These are phyloP conservation scores for Ochropleura leucogaster DNA, from an alignment of 2,888 invertebrate species.

Conservation along the genomic window DNA sequence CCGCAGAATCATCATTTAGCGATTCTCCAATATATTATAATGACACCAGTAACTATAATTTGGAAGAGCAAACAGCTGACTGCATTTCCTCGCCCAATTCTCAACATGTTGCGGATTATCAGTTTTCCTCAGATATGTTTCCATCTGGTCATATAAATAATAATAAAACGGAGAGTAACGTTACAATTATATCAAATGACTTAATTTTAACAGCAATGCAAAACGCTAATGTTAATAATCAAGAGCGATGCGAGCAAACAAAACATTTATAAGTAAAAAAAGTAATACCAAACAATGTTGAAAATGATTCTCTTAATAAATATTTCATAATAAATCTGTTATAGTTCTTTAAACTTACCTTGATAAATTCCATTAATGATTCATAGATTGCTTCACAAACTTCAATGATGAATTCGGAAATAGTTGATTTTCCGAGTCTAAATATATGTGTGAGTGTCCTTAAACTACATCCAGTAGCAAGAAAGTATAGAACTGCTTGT, in stretches of 20 bases:
- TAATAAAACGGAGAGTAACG: neutral
- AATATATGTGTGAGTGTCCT: neutral
- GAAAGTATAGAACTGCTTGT: neutral
- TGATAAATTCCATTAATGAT: neutral
- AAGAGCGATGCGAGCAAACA: neutral
- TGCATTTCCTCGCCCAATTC: too few species aligned
- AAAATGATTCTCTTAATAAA: neutral
- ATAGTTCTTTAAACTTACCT: neutral
- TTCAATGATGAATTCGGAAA: neutral
- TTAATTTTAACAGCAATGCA: neutral
- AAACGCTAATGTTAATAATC: neutral
- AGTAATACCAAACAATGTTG: too few species aligned
- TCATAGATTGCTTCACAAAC: constrained; percentile 1
- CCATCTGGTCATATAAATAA: neutral
- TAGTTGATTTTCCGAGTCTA: neutral
- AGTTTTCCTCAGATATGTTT: neutral
- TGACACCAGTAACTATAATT: neutral
- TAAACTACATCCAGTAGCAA: constrained; percentile 2
- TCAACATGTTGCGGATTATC: neutral
- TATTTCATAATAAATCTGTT: neutral
- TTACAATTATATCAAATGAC: neutral
- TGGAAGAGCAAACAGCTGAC: neutral
- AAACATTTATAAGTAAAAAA: too few species aligned
- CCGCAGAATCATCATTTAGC: too few species aligned
- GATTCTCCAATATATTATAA: neutral